phyloP scores from a whole-genome alignment of 2,797 vertebrate species.

The Mycteria americana region DNA sequence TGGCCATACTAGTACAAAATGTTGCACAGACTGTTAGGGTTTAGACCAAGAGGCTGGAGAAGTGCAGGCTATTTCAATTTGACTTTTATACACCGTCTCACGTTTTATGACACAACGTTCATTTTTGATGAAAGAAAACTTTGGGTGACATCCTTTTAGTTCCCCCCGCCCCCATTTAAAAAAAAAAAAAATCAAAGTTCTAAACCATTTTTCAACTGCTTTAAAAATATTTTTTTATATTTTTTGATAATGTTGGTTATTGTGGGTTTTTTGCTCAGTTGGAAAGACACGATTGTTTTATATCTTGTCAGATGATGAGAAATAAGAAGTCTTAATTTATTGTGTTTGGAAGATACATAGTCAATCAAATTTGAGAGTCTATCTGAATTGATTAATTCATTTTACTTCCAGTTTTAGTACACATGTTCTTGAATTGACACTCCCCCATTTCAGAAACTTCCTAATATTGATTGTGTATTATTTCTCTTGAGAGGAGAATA shows the following conservation, averaged over 20 bases:
- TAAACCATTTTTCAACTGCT: background rate
- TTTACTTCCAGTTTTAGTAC: background rate
- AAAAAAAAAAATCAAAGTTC: background rate
- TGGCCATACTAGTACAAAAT: background rate
- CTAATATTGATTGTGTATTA: background rate
- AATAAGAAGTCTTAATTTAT: background rate
- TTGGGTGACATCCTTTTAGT: background rate
- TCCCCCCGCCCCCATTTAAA: rapidly evolving
- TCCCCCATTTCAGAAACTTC: background rate
- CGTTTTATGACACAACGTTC: background rate
- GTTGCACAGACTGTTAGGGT: background rate
- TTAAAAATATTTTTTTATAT: background rate
- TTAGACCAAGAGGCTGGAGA: background rate
- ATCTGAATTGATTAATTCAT: background rate
- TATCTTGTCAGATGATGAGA: background rate
- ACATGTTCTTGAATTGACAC: background rate
- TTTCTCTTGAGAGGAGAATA: background rate
- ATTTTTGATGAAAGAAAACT: background rate
- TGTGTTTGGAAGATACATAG: background rate
- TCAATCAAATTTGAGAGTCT: background rate
- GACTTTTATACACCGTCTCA: background rate
- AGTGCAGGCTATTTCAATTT: background rate
- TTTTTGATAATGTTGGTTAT: background rate
- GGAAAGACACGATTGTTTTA: background rate
- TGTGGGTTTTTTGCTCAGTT: background rate